Base-by-base conservation (phyloP, 2,888 invertebrate genomes). In the Poecilobothrus nobilitatus region DNA sequence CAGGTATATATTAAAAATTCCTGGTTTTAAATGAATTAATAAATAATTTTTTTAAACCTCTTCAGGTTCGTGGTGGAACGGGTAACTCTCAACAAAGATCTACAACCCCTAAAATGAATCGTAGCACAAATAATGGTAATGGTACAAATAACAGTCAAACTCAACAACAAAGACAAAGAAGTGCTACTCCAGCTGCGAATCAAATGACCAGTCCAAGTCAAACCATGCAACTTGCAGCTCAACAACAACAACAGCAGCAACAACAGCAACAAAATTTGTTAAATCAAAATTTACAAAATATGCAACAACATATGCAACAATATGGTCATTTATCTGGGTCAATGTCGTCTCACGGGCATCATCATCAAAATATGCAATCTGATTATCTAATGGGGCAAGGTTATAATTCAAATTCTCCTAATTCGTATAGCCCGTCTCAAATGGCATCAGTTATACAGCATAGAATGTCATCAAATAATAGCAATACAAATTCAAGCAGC, bases 381-480 rank as follows among this genome's bases (percentile, higher is more conserved):
- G 84, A 84, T 74, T 84, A 84, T 74, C 83, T 86, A 68, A 85
- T 87, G 81, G 84, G 85, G 0, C 80, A 79, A 72, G 27, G 27
- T 27, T 22, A 18, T 27, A 33, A 34, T 20, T 65, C 33, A 3
- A 65, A 85, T 73, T 82, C 84, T 68, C 83, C 87, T 2, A 84
- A 87, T 71, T 84, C 86, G 2, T 87, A 87, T 75, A 88, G 89
- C 65, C 86, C 87, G n/a, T 86, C 86, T 18, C 86, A 88, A 12
- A 88, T 88, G 83, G 86, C 88, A 0, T 86, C 88, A 41, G 89
- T 89, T 1, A 88, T 89, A 65, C 89, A 89, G 73, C 85, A 87
- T 77, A 78, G 86, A 67, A 85, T 86, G 83, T 78, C 83, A 2
- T 79, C 83, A 1, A 78, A 76, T 65, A 75, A 76, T 67, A 65